Conservation (phyloP, 1,140 invertebrate genomes). For the Bombus breviceps region DNA sequence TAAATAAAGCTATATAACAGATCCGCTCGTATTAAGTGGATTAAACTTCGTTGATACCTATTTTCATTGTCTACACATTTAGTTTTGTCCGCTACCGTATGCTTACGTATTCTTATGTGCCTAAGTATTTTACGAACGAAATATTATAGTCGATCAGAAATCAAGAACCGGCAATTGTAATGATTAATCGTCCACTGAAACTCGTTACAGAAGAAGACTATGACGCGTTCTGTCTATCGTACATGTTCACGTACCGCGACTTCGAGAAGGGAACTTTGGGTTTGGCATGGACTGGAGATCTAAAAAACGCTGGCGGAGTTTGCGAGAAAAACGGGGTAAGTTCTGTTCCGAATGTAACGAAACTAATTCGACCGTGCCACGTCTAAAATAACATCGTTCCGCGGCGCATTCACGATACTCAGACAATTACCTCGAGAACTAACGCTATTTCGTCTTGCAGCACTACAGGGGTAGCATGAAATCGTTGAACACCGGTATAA, state of each 20-base stretch:
- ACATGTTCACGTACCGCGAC: conserved; percentile 99
- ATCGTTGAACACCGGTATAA: conserved; percentile 98
- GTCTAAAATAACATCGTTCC: neutral
- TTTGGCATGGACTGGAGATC: conserved; percentile 97
- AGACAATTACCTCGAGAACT: conserved; percentile 16
- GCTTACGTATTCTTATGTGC: no score
- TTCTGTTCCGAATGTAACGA: conserved; percentile 23
- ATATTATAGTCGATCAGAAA: no score
- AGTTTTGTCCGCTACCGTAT: no score
- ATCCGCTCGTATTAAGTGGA: no score
- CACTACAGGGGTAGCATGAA: conserved; percentile 96
- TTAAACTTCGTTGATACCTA: no score
- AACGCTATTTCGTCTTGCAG: conserved; percentile 81
- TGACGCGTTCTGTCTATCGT: conserved; percentile 98
- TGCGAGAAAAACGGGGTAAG: conserved; percentile 96
- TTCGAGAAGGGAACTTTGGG: conserved; percentile 99
- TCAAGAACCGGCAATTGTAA: no score
- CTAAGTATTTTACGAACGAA: no score
- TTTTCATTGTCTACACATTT: no score
- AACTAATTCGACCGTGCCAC: neutral
- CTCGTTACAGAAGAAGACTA: conserved; percentile 94
- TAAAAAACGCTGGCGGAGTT: conserved; percentile 96
- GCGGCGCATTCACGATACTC: conserved; percentile 1
- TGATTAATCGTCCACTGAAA: neutral
- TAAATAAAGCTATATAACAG: no score